Evolutionary conservation across 2,797 vertebrate genomes (phyloP), one percentile per base, ranked within the genome.

Genomic region (Ctenopoma kingsleyae): DNA sequence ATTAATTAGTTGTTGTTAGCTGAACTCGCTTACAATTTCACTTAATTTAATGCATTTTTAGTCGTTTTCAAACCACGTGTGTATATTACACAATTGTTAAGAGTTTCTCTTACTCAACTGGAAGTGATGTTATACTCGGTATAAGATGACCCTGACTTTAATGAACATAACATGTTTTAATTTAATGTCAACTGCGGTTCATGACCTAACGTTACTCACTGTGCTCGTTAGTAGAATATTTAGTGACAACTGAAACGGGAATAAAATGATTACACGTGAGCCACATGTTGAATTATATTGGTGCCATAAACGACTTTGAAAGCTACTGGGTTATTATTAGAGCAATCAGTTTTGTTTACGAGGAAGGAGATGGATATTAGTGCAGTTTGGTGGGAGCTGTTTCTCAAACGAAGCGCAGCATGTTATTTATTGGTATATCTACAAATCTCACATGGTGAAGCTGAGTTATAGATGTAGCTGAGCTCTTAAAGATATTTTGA

Each of bases 21-120:
- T 23, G 15, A 54, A 46, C 52, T 35, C 3, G 0, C 1, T 30
- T 16, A 3, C 3, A 22, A 1, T 36, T 55, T 52, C 0, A 6
- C 0, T 22, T 2, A 20, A n/a, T 76, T 61, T 19, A 16, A 68
- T 0, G 1, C 0, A 3, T 0, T 41, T 38, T 11, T 0, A 5
- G 5, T n/a, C 1, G 9, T 17, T 13, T 40, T 59, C 0, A 30
- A 22, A 13, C 0, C 35, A 0, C 0, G 2, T 0, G 2, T 10
- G 2, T 1, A 6, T 0, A 1, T 44, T 44, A 5, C 6, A 40
- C 4, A 5, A 8, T 3, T 0, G 20, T 57, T 0, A 7, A 2
- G 1, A 2, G 0, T 8, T 44, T n/a, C 0, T 1, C 2, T 5
- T 6, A 22, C 1, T 58, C 1, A 0, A 15, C 5, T 25, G 9